Evolutionary conservation across 2,113 vertebrate genomes (phyloP).

Genomic region (Sebastes fasciatus): DNA sequence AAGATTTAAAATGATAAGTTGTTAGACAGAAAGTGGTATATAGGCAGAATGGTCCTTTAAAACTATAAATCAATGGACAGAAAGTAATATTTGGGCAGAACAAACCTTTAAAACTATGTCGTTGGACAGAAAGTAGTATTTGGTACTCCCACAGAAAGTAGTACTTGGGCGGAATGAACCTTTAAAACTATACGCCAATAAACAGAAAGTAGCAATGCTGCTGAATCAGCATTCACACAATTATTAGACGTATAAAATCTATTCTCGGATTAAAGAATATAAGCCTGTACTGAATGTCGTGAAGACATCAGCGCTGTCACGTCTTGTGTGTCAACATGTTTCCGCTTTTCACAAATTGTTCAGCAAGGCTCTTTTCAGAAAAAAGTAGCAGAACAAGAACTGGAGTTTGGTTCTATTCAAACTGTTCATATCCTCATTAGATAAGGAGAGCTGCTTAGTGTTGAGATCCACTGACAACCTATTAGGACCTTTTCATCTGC

Average conservation of each 20-base stretch:
- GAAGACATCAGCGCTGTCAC: constrained; percentile 1
- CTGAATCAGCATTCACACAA: neutral
- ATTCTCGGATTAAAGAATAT: constrained; percentile 19
- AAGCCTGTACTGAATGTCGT: constrained; percentile 4
- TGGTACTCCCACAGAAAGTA: too few relatives aligned
- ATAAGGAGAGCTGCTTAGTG: constrained; percentile 44
- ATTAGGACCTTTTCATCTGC: constrained; percentile 60
- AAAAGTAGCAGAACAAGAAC: constrained; percentile 15
- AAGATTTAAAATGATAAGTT: too few relatives aligned
- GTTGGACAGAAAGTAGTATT: too few relatives aligned
- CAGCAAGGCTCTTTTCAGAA: neutral
- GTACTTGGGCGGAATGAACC: too few relatives aligned
- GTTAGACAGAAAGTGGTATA: too few relatives aligned
- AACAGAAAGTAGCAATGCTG: too few relatives aligned
- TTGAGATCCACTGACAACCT: constrained; percentile 53
- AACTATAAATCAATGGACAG: too few relatives aligned
- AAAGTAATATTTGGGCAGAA: too few relatives aligned
- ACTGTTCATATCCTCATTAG: constrained; percentile 46
- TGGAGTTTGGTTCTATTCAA: constrained; percentile 19
- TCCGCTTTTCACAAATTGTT: constrained; percentile 18
- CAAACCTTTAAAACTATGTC: too few relatives aligned
- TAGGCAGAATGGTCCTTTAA: too few relatives aligned
- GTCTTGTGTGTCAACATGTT: constrained; percentile 23
- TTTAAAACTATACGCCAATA: too few relatives aligned
- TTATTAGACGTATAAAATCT: constrained; percentile 37